phyloP scores from a whole-genome alignment of 1,140 invertebrate species.

The Leptinotarsa lineolata region DNA sequence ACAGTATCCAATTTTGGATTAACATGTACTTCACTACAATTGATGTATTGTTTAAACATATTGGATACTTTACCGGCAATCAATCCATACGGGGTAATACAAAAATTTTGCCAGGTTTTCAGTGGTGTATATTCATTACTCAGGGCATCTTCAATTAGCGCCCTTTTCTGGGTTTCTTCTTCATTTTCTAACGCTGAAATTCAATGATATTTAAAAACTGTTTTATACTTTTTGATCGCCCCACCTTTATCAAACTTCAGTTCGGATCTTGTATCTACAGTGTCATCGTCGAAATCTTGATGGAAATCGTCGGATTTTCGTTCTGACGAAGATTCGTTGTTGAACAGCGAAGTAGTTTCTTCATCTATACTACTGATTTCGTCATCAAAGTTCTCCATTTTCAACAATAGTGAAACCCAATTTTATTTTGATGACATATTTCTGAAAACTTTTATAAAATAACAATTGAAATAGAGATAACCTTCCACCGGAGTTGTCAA shows the following conservation, averaged over 20 bases:
- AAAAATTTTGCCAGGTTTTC: constrained; percentile 61
- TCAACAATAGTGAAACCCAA: not conserved
- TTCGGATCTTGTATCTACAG: constrained; percentile 54
- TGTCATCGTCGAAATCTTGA: constrained; percentile 42
- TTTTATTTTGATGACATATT: not conserved
- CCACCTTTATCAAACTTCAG: constrained; percentile 60
- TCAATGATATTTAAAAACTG: constrained; percentile 18
- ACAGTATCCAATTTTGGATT: no score
- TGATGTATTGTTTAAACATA: not conserved
- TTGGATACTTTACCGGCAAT: constrained; percentile 58
- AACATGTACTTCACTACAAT: no score
- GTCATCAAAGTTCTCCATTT: constrained; percentile 43
- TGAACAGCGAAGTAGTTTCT: constrained; percentile 41
- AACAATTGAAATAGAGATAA: not conserved
- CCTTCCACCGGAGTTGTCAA: not conserved
- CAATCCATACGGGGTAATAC: constrained; percentile 63
- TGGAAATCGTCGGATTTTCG: constrained; percentile 33
- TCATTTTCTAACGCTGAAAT: constrained; percentile 56
- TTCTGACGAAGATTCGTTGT: constrained; percentile 40
- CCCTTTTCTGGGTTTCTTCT: constrained; percentile 56
- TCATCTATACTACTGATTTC: constrained; percentile 45
- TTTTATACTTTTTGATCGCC: constrained; percentile 8
- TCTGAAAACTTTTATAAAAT: not conserved
- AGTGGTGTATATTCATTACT: constrained; percentile 55
- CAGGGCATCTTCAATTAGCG: constrained; percentile 55